phyloP scores from a whole-genome alignment of 2,888 invertebrate genomes.

The Diadegma fenestrale region DNA sequence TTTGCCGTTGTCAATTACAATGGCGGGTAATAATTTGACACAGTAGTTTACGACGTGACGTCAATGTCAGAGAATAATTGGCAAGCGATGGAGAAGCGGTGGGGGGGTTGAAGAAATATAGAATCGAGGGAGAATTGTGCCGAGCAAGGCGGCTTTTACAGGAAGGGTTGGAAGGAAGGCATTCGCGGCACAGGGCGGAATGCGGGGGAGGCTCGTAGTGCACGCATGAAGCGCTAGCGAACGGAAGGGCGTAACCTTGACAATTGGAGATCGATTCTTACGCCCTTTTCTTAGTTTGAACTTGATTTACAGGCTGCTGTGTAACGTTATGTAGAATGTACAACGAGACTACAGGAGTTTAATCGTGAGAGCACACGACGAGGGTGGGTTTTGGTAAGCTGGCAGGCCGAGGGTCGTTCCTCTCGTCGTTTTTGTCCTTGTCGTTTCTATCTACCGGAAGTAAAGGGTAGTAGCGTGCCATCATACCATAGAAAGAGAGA shows the following conservation, averaged over 20 bases:
- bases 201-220: conserved; percentile 33
- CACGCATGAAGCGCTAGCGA: not conserved
- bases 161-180: conserved; percentile 54
- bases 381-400: conserved; percentile 57
- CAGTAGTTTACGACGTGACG: conserved; percentile 15
- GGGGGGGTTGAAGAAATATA: not conserved
- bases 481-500: conserved; percentile 20
- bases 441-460: conserved; percentile 52
- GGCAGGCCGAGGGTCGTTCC: conserved; percentile 42
- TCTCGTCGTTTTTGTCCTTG: conserved; percentile 38
- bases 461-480: conserved; percentile 45
- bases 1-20: not conserved
- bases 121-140: conserved; percentile 38
- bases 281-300: conserved; percentile 13
- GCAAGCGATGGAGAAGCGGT: conserved; percentile 1
- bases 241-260: conserved; percentile 8
- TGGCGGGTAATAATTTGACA: not conserved
- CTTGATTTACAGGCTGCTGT: conserved; percentile 4
- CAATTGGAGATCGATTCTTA: not conserved
- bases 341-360: conserved; percentile 57
- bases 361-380: conserved; percentile 55
- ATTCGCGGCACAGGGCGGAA: conserved; percentile 53
- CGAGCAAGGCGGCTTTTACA: conserved; percentile 53
- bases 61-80: conserved; percentile 54
- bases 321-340: conserved; percentile 22